Conservation (phyloP, 2,888 invertebrate species). For the Acanthosoma haemorrhoidale region DNA sequence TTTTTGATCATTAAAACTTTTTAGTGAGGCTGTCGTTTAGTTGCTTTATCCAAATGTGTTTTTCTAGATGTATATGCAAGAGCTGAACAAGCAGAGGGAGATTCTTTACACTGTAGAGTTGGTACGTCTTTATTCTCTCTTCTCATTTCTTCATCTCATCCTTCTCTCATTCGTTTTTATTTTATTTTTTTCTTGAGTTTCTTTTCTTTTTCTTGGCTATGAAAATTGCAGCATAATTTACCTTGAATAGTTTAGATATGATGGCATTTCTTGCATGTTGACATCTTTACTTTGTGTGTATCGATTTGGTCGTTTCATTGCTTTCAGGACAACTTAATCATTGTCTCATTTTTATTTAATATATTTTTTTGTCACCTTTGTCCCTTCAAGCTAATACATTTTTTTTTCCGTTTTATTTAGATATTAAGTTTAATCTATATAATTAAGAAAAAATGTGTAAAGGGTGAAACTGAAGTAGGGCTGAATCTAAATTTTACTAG, state of each 20-base stretch:
- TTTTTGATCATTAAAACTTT: no score
- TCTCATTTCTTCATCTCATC: slow-evolving; percentile 20
- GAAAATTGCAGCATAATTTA: slow-evolving; percentile 11
- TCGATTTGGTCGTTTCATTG: background rate
- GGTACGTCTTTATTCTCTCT: slow-evolving; percentile 53
- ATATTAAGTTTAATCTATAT: no score
- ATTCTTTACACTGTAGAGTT: slow-evolving; percentile 76
- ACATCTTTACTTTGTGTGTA: slow-evolving; percentile 1
- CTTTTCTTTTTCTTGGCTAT: slow-evolving; percentile 16
- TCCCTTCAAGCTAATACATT: background rate
- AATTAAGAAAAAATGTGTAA: no score
- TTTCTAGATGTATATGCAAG: slow-evolving; percentile 76
- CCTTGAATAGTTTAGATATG: slow-evolving; percentile 16
- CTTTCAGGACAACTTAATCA: background rate
- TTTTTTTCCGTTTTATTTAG: background rate
- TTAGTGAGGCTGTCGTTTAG: background rate
- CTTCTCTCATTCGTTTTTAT: background rate
- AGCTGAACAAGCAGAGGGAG: slow-evolving; percentile 82
- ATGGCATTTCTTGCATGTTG: slow-evolving; percentile 29
- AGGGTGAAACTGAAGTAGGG: no score
- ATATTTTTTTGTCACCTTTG: background rate
- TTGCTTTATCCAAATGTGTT: slow-evolving; percentile 37
- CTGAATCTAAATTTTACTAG: no score
- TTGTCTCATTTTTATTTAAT: background rate
- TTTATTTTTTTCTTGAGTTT: slow-evolving; percentile 25